Evolutionary conservation across 2,888 invertebrate genomes (phyloP), one percentile per base, ranked within the genome.

Genomic region (Meteorus cinctellus): DNA sequence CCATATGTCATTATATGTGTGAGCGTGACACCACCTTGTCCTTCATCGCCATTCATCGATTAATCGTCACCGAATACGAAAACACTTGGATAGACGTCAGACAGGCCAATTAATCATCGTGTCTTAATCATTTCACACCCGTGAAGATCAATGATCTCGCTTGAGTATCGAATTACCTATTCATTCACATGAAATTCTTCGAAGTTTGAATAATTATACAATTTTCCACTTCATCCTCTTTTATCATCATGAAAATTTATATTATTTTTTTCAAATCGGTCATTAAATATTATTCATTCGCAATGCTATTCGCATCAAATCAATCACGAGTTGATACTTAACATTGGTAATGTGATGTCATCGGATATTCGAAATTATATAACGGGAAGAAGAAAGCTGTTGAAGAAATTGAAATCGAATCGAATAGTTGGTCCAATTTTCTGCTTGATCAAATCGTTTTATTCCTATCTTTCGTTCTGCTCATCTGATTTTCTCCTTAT

Each of bases 21-120:
- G 48, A 34, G 8, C n/a, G 48, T 48, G 48, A 24, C 62, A 45
- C 60, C 69, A 74, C 69, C 69, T 69, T 74, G 62, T 69, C 63
- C 74, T 74, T 69, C 69, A 51, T 62, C 69, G 63, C 63, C 69
- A 74, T 62, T 69, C 69, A 69, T 74, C 74, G 69, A 74, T 74
- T 74, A 69, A 74, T 74, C 74, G 69, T 69, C 74, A 62, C 67
- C 59, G 67, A 74, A 67, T 45, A 59, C 24, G 48, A n/a, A 63
- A 74, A 70, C 41, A 75, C 48, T 65, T 51, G 60, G n/a, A 34
- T 36, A 36, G 48, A 70, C 36, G 63, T 69, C 29, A n/a, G 65
- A 70, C 62, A 31, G 55, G 12, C 27, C 41, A 70, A 75, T 75
- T 75, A 75, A 75, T 75, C 70, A 75, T 70, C n/a, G 51, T 36